phyloP scores from a whole-genome alignment of 1,140 invertebrate genomes.

The Drosophila ogumai region DNA sequence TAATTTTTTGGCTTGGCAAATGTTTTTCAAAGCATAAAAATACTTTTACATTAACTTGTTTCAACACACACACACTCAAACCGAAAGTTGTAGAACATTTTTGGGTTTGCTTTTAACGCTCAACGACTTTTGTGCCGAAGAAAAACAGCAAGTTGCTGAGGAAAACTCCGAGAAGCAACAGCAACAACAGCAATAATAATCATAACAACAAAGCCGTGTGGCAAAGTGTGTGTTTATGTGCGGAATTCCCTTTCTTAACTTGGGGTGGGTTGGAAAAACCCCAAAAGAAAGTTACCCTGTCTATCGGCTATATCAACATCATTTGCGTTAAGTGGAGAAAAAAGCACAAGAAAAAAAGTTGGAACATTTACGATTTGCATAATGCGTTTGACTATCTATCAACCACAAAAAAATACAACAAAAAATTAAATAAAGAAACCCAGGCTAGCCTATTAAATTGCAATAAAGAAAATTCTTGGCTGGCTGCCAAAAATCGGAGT shows the following conservation, averaged over 20 bases:
- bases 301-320: slow-evolving; percentile 75
- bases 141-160: slow-evolving; percentile 64
- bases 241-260: slow-evolving; percentile 23
- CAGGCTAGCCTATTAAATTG: slow-evolving; percentile 68
- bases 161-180: slow-evolving; percentile 10
- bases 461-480: slow-evolving; percentile 64
- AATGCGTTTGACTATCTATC: slow-evolving; percentile 64
- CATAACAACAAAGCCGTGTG: slow-evolving; percentile 51
- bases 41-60: slow-evolving; percentile 84
- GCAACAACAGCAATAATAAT: slow-evolving; percentile 49
- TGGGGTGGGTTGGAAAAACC: slow-evolving; percentile 1
- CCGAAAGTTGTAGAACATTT: slow-evolving; percentile 74
- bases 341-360: slow-evolving; percentile 66
- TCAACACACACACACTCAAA: slow-evolving; percentile 57
- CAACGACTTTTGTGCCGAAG: slow-evolving; percentile 75
- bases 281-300: slow-evolving; percentile 38
- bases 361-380: slow-evolving; percentile 50
- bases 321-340: slow-evolving; percentile 78
- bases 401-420: slow-evolving; percentile 2
- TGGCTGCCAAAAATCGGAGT: slow-evolving; percentile 43
- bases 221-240: slow-evolving; percentile 60
- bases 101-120: slow-evolving; percentile 76
- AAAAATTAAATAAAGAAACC: slow-evolving; percentile 7
- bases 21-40: slow-evolving; percentile 83
- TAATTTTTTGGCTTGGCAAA: slow-evolving; percentile 76